phyloP scores from a whole-genome alignment of 2,113 vertebrate species.

The Ondatra zibethicus region DNA sequence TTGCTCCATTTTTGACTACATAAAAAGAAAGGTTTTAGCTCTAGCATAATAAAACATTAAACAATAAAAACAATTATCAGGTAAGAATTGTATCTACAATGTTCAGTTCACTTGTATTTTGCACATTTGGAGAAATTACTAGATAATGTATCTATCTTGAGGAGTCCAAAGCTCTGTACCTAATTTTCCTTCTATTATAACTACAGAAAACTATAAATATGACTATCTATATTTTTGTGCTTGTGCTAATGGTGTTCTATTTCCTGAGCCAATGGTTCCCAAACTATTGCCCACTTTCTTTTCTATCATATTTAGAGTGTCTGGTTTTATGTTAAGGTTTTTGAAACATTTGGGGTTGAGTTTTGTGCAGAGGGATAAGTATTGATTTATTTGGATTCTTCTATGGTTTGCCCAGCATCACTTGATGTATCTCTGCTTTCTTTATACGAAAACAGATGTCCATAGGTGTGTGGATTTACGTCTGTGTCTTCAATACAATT shows the following conservation, averaged over 20 bases:
- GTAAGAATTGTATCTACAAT: neutral
- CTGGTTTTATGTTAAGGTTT: neutral
- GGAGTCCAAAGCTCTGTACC: neutral
- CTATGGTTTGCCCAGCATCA: neutral
- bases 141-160: neutral
- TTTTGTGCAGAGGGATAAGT: neutral
- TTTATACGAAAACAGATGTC: neutral
- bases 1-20: neutral
- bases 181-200: neutral
- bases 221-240: neutral
- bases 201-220: neutral
- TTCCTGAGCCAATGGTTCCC: neutral
- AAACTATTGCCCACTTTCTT: neutral
- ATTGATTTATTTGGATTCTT: neutral
- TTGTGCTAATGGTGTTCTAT: neutral
- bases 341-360: neutral
- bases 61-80: neutral
- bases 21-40: too few species aligned
- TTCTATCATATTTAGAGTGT: neutral
- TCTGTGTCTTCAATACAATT: neutral
- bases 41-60: neutral
- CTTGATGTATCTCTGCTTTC: neutral
- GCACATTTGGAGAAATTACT: neutral
- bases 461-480: neutral
- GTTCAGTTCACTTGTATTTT: neutral